Evolutionary conservation across 30 jellyfish, hydroid and myxozoan species (phyloP).

Genomic region (Pelagia noctiluca): DNA sequence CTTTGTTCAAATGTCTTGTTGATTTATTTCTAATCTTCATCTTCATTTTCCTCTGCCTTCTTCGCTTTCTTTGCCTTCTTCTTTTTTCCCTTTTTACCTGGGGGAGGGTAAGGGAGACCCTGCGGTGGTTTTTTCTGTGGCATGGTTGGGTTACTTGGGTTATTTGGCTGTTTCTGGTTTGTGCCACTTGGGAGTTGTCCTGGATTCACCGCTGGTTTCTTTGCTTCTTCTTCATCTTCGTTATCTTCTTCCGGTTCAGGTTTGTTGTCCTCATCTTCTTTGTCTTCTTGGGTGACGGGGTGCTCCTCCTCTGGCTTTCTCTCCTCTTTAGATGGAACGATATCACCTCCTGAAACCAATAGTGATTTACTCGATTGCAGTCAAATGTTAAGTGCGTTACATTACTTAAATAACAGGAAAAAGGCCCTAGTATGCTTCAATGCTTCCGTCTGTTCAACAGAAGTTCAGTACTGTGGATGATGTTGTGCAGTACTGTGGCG

Average conservation of each 20-base stretch:
- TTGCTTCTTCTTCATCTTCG: conserved; percentile 25
- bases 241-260: conserved; percentile 9
- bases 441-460: too few relatives aligned
- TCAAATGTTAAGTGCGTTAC: too few relatives aligned
- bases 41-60: too few relatives aligned
- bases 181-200: conserved; percentile 1
- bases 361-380: too few relatives aligned
- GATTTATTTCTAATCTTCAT: too few relatives aligned
- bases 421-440: too few relatives aligned
- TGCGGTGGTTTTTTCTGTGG: neutral
- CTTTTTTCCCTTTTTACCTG: neutral
- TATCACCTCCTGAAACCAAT: neutral
- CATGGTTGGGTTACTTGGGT: neutral
- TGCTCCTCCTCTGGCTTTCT: neutral
- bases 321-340: neutral
- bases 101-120: neutral
- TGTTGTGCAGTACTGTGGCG: too few relatives aligned
- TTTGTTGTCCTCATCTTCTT: neutral
- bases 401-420: too few relatives aligned
- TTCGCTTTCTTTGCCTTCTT: neutral
- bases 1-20: too few relatives aligned
- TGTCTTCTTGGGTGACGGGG: neutral
- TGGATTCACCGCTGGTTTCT: neutral
- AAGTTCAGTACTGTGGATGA: too few relatives aligned
- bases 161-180: neutral